Evolutionary conservation across 2,888 invertebrate genomes (phyloP).

Genomic region (Hypolimnas misippus): DNA sequence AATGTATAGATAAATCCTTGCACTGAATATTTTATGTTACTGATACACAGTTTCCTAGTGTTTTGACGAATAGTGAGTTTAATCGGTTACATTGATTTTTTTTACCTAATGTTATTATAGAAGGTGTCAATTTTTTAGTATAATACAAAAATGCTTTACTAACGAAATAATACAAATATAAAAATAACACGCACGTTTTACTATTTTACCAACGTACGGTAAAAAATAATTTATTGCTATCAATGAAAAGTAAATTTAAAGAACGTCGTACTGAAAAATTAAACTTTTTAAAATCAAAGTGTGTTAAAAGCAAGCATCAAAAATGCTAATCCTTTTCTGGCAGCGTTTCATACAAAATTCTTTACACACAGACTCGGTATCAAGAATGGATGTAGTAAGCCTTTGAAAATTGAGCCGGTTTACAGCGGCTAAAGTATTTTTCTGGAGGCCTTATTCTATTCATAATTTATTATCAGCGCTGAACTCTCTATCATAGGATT

Average conservation of each 20-base stretch:
- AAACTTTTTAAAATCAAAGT: background rate
- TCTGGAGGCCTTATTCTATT: slow-evolving; percentile 28
- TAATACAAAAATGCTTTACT: too few relatives aligned
- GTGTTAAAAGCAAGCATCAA: slow-evolving; percentile 15
- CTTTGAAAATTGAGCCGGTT: slow-evolving; percentile 37
- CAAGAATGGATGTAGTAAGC: slow-evolving; percentile 29
- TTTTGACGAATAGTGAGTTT: too few relatives aligned
- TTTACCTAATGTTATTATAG: too few relatives aligned
- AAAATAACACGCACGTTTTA: too few relatives aligned
- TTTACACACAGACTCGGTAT: slow-evolving; percentile 26
- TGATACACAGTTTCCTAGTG: background rate
- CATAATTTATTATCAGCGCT: slow-evolving; percentile 26
- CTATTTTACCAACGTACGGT: too few relatives aligned
- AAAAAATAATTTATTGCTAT: too few relatives aligned
- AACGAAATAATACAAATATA: too few relatives aligned
- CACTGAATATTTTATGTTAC: background rate
- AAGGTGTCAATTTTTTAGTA: too few relatives aligned
- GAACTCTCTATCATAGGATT: slow-evolving; percentile 8
- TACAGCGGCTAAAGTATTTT: slow-evolving; percentile 29
- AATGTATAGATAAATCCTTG: slow-evolving; percentile 8
- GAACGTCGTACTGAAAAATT: background rate
- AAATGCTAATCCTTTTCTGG: slow-evolving; percentile 26
- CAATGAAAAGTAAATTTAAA: background rate
- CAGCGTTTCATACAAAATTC: slow-evolving; percentile 36
- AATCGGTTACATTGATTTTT: too few relatives aligned